Percentiles rank a stretch among this genome's conserved stretches.
These are phyloP conservation scores for Orchesella cincta DNA, from an alignment of 1,140 invertebrate species.

Conservation along the genomic window DNA sequence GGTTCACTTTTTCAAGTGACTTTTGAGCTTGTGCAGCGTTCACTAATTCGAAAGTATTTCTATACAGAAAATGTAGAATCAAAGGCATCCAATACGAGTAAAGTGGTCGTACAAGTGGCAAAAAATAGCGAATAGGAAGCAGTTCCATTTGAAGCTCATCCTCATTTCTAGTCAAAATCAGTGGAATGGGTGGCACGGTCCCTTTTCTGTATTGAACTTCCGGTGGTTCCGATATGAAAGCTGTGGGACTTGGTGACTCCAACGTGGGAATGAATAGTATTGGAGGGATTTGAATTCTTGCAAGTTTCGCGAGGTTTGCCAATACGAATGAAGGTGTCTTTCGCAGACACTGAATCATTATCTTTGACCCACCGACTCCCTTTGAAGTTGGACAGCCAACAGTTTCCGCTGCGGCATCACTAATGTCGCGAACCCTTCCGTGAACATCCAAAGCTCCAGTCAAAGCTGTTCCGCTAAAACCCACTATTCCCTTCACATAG, in stretches of 20 bases:
- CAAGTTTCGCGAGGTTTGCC: neutral
- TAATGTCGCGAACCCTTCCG: neutral
- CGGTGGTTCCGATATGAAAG: slow-evolving; percentile 38
- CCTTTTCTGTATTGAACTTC: slow-evolving; percentile 31
- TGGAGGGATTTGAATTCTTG: neutral
- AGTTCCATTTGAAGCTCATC: slow-evolving; percentile 12
- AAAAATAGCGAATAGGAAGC: neutral
- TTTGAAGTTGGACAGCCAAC: neutral
- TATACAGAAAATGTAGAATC: neutral
- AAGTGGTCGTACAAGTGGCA: neutral
- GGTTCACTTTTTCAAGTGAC: neutral
- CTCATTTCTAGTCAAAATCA: slow-evolving; percentile 16
- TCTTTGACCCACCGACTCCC: neutral
- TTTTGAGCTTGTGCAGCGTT: neutral
- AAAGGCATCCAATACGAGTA: neutral
- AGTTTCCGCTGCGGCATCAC: neutral
- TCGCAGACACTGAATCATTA: neutral
- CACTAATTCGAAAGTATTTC: neutral
- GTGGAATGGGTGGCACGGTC: slow-evolving; percentile 14
- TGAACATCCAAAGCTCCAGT: neutral
- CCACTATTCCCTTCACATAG: neutral
- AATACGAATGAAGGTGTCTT: neutral
- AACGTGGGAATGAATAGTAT: slow-evolving; percentile 15
- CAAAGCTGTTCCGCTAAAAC: neutral
- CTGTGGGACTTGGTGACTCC: slow-evolving; percentile 25